phyloP scores from a whole-genome alignment of 2,113 vertebrate genomes.

The Psilopogon haemacephalus region DNA sequence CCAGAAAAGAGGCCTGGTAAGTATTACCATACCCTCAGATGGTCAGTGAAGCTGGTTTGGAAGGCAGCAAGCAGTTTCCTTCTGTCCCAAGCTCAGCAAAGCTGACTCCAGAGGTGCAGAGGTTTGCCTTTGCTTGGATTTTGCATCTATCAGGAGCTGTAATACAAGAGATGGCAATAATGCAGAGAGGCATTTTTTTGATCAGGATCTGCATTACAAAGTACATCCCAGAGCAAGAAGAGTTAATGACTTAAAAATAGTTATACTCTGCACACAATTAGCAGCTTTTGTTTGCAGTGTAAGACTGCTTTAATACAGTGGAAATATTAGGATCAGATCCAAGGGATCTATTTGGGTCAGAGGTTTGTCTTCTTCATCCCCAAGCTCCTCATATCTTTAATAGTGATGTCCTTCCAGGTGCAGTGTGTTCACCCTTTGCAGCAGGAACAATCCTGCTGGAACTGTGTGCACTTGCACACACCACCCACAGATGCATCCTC shows the following conservation, averaged over 20 bases:
- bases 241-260: not conserved
- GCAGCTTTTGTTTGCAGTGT: not conserved
- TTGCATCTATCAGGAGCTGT: not conserved
- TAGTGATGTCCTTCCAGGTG: not conserved
- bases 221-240: not conserved
- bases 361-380: not conserved
- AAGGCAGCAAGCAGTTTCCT: not conserved
- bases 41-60: not conserved
- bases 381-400: not conserved
- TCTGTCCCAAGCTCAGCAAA: not conserved
- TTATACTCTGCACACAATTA: not conserved
- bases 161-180: not conserved
- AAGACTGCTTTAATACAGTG: not conserved
- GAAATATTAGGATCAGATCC: not conserved
- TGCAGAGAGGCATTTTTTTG: not conserved
- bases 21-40: not conserved
- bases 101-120: not conserved
- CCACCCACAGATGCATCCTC: not conserved
- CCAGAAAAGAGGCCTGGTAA: not conserved
- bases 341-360: not conserved
- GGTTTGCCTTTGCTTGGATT: not conserved
- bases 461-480: not conserved
- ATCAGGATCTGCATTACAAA: not conserved
- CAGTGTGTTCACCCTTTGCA: not conserved
- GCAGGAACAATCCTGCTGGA: not conserved